phyloP scores from a whole-genome alignment of 2,888 invertebrate genomes.

The Polydrusus pterygomalis region DNA sequence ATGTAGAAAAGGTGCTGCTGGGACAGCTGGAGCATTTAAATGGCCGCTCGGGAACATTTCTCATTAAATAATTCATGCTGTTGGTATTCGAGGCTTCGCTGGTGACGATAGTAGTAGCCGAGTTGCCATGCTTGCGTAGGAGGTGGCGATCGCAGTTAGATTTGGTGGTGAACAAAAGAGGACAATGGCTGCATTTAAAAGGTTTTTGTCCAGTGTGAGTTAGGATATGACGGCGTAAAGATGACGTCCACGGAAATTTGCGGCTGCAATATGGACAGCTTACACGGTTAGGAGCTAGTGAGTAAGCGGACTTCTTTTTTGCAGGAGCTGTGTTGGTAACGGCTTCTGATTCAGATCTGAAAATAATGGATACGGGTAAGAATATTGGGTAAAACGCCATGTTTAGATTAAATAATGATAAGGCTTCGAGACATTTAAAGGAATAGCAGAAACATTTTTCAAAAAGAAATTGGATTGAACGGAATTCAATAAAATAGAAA shows the following conservation, averaged over 20 bases:
- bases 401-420: no score
- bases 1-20: constrained; percentile 87
- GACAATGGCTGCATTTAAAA: constrained; percentile 95
- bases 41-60: constrained; percentile 84
- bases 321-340: constrained; percentile 75
- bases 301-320: constrained; percentile 96
- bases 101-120: constrained; percentile 69
- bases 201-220: constrained; percentile 98
- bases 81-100: constrained; percentile 62
- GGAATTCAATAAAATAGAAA: no score
- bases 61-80: constrained; percentile 74
- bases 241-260: constrained; percentile 98
- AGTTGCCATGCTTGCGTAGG: constrained; percentile 87
- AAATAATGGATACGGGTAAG: constrained; percentile 54
- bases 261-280: constrained; percentile 95
- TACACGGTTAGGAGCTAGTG: constrained; percentile 94
- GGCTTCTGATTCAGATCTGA: constrained; percentile 83
- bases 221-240: constrained; percentile 93
- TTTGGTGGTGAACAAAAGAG: constrained; percentile 95
- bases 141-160: constrained; percentile 97
- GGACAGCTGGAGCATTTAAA: constrained; percentile 88
- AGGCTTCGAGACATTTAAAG: no score
- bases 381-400: no score
- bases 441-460: no score
- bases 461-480: no score